These are phyloP conservation scores for Bujurquina vittata DNA, from an alignment of 2,113 vertebrate species.

Conservation along the genomic window DNA sequence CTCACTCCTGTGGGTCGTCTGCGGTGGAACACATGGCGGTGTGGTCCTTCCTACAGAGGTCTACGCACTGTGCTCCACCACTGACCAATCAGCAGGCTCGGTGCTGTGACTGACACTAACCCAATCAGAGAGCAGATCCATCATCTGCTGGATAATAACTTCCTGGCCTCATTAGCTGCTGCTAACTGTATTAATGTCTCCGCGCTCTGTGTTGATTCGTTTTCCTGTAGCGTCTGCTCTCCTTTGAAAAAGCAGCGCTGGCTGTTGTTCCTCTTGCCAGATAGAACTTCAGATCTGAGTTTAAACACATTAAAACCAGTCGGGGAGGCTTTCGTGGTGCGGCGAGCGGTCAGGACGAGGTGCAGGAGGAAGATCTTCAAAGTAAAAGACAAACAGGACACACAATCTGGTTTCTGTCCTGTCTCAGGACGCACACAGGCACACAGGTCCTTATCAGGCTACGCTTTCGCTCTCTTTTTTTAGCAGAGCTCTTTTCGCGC, in stretches of 20 bases:
- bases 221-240: conserved; percentile 40
- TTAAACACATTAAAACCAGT: conserved; percentile 27
- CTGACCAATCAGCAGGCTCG: not conserved
- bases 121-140: conserved; percentile 38
- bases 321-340: conserved; percentile 26
- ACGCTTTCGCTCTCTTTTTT: not conserved
- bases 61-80: not conserved
- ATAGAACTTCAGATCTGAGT: conserved; percentile 23
- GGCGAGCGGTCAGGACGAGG: not conserved
- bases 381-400: conserved; percentile 2
- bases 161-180: conserved; percentile 36
- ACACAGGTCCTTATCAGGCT: rapidly evolving
- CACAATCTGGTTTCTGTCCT: not conserved
- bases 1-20: no score
- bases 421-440: not conserved
- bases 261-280: conserved; percentile 14
- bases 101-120: conserved; percentile 26
- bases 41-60: no score
- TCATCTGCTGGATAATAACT: conserved; percentile 37
- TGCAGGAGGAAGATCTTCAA: not conserved
- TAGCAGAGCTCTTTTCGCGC: not conserved
- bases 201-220: conserved; percentile 15
- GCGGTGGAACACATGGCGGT: no score
- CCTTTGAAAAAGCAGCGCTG: conserved; percentile 46
- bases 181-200: conserved; percentile 35